phyloP scores from a whole-genome alignment of 2,797 vertebrate genomes.

The Melanitta fusca region DNA sequence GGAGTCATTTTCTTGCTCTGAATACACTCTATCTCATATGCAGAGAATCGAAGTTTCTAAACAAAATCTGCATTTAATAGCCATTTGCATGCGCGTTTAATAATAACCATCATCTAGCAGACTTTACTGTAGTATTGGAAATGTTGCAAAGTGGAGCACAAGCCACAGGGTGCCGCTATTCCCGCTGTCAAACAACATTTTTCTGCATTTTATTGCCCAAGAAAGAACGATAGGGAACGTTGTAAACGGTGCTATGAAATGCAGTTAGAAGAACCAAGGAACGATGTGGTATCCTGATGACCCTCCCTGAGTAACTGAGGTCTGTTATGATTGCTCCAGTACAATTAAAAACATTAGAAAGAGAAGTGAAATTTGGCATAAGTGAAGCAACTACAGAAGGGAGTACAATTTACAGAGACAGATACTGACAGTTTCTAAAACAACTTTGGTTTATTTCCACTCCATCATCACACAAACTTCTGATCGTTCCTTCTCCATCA shows the following conservation, averaged over 20 bases:
- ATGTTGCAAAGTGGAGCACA: not conserved
- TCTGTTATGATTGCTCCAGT: fast-evolving
- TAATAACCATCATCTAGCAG: not conserved
- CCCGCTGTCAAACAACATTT: not conserved
- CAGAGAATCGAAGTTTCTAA: not conserved
- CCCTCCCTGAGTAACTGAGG: not conserved
- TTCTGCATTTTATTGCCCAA: not conserved
- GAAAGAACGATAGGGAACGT: not conserved
- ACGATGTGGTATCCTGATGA: not conserved
- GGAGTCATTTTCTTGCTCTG: not conserved
- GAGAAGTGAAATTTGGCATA: not conserved
- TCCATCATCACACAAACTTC: not conserved
- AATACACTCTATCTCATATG: not conserved
- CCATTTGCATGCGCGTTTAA: fast-evolving
- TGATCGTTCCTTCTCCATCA: not conserved
- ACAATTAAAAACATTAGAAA: not conserved
- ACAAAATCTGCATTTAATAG: no score
- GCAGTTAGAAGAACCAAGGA: not conserved
- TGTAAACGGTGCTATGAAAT: not conserved
- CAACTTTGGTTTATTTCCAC: not conserved
- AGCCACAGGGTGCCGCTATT: conserved; percentile 40
- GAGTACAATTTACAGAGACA: not conserved
- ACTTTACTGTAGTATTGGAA: not conserved
- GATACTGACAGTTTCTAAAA: not conserved
- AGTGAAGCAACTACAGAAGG: not conserved